Base-by-base conservation (phyloP, 2,113 vertebrate species). In the Chaetura pelagica region DNA sequence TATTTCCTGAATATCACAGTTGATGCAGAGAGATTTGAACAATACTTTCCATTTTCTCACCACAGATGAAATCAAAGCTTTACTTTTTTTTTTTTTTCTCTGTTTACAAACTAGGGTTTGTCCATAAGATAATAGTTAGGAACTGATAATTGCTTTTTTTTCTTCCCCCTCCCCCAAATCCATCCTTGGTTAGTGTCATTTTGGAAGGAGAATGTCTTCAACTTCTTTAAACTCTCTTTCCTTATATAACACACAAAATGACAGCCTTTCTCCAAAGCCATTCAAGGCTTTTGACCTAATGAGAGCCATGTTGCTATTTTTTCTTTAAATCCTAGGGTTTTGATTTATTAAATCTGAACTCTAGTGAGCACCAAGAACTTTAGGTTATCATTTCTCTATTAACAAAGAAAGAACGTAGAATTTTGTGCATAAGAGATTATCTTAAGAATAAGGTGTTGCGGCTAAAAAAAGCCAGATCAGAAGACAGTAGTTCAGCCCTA, bases 91-190 rank as follows among this genome's bases (percentile, higher is more conserved):
- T 54, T 7, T 54, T 27, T 11, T 54, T 7, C 40, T 62, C 34
- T 62, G 15, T 38, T 89, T 55, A 46, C 24, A 27, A 42, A 42
- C 40, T 42, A 42, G 40, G 12, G 9, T 13, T 46, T 67, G 59
- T 10, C 17, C 44, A 71, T 1, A 2, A 69, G 16, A 81, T 8
- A 69, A 59, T 15, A 52, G 17, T 22, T 83, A 55, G 12, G 32
- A 69, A 52, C 3, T 23, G 23, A 9, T n/a, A 63, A 48, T 17
- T 22, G 24, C 27, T 23, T 29, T 42, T 9, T 14, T 42, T 42
- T 42, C 4, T 4, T 6, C 6, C 15, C 3, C 12, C 7, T 10
- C 7, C 2, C 3, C 20, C 21, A 7, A 18, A 21, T 51, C 10
- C 32, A 9, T 46, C 12, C 54, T 46, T 35, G n/a, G 8, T 77